Conservation (phyloP, 2,113 vertebrate species). For the Gallinago jamesoni region DNA sequence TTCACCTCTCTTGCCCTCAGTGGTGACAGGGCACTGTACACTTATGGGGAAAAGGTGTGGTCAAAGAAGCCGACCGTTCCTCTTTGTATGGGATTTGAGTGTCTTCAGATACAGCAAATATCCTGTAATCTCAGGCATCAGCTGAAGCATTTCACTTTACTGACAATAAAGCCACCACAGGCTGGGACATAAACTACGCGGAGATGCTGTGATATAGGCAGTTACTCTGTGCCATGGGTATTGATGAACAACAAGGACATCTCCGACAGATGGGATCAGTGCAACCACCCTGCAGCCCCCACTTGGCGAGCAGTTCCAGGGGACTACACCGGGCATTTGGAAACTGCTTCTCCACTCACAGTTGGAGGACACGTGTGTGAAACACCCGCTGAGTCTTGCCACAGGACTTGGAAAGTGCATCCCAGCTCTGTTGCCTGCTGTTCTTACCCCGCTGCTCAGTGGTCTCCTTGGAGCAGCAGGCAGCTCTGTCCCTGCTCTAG, state of each 20-base stretch:
- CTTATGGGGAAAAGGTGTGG: not conserved
- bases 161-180: not conserved
- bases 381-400: not conserved
- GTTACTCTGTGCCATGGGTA: not conserved
- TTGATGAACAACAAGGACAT: not conserved
- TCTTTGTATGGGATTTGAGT: not conserved
- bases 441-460: not conserved
- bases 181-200: not conserved
- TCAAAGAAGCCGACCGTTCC: not conserved
- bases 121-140: not conserved
- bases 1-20: not conserved
- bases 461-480: not conserved
- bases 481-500: not conserved
- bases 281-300: not conserved
- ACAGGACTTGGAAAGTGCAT: not conserved
- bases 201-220: accelerated
- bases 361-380: accelerated
- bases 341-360: not conserved
- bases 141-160: not conserved
- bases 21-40: not conserved
- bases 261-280: not conserved
- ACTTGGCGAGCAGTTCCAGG: not conserved
- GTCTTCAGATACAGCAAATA: not conserved
- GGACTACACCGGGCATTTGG: not conserved
- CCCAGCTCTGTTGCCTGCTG: not conserved